Conservation (phyloP, 1,140 invertebrate species). For the Drosophila tani region DNA sequence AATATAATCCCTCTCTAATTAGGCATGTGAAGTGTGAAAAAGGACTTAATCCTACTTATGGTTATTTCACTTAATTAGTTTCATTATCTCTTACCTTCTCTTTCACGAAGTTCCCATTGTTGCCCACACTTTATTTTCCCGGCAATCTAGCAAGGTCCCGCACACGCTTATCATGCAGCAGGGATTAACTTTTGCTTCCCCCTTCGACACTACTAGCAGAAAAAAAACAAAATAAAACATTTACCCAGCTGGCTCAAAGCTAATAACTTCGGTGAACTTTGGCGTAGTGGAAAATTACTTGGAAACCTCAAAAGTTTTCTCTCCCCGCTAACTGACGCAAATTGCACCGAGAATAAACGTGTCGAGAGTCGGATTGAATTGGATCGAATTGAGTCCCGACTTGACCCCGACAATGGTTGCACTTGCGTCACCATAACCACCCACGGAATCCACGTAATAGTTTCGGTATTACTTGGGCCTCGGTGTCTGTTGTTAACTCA, state of each 20-base stretch:
- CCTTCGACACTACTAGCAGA: background rate
- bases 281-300: conserved; percentile 51
- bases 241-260: background rate
- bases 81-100: background rate
- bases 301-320: conserved; percentile 60
- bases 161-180: conserved; percentile 10
- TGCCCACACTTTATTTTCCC: background rate
- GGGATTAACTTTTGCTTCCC: conserved; percentile 28
- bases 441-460: conserved; percentile 17
- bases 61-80: background rate
- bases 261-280: conserved; percentile 44
- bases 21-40: background rate
- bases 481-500: conserved; percentile 16
- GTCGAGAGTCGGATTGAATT: conserved; percentile 14
- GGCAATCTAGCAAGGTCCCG: background rate
- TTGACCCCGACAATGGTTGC: conserved; percentile 41
- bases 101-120: conserved; percentile 10
- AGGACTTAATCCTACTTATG: background rate
- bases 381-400: conserved; percentile 27
- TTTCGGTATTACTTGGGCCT: conserved; percentile 29
- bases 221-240: conserved; percentile 1
- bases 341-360: conserved; percentile 63
- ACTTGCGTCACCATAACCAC: conserved; percentile 60
- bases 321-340: conserved; percentile 57
- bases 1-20: background rate